phyloP scores from a whole-genome alignment of 2,113 vertebrate species.

The Oryzias celebensis region DNA sequence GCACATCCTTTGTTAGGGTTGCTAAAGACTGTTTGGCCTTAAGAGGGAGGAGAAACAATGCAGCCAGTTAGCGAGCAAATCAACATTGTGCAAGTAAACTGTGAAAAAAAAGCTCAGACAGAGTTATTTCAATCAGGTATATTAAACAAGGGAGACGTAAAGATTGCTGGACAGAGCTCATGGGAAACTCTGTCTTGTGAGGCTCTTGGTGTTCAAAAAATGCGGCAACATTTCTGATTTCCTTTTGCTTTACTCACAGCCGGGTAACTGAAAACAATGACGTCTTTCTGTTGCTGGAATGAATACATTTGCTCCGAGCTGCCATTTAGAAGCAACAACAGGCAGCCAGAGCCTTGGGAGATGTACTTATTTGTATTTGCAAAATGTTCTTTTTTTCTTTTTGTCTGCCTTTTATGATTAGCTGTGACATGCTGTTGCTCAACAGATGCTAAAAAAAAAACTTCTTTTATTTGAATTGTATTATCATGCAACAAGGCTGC shows the following conservation, averaged over 20 bases:
- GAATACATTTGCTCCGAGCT: constrained; percentile 30
- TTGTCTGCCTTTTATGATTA: constrained; percentile 21
- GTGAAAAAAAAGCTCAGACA: too few species aligned
- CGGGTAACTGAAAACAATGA: constrained; percentile 31
- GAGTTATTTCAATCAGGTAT: too few species aligned
- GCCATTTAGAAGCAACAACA: constrained; percentile 26
- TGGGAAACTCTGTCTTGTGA: constrained; percentile 13
- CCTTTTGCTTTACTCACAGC: constrained; percentile 1
- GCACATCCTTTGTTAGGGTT: constrained; percentile 95
- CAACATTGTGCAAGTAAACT: background rate
- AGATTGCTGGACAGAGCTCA: constrained; percentile 19
- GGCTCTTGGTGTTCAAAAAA: constrained; percentile 7
- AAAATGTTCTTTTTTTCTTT: background rate
- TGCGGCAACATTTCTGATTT: too few species aligned
- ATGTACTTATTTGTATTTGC: constrained; percentile 25
- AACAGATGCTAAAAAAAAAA: constrained; percentile 23
- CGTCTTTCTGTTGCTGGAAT: constrained; percentile 42
- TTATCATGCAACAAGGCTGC: constrained; percentile 56
- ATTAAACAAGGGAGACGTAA: background rate
- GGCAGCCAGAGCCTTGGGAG: constrained; percentile 18
- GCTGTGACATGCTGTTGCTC: constrained; percentile 10
- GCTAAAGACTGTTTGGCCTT: constrained; percentile 98
- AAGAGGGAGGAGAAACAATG: constrained; percentile 24
- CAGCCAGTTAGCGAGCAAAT: constrained; percentile 1
- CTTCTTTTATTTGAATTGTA: constrained; percentile 21